Evolutionary conservation across 2,797 vertebrate species (phyloP), one percentile per base, ranked within the genome.

Genomic region (Tenualosa ilisha): DNA sequence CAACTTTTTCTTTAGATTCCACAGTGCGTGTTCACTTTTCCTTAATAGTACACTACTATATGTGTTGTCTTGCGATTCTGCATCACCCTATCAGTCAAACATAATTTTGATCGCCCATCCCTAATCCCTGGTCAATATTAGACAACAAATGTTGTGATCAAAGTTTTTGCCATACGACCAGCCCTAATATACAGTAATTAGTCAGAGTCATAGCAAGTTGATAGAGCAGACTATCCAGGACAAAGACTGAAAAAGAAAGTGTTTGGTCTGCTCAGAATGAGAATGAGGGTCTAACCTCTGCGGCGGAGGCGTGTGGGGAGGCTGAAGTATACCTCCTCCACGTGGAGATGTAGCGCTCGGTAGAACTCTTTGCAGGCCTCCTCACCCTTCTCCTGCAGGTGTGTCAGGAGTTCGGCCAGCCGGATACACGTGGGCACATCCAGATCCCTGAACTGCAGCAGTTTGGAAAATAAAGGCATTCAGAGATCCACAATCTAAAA

Each of bases 321-420:
- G 59, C 95, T 95, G 92, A 95, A 91, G 87, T 98, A 98, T 3
- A 99, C 94, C 2, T 97, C 95, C 89, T 97, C 97, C 15, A 96
- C 96, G 12, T 99, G 98, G 92, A 98, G 94, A 92, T 97, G 97
- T 11, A 99, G 94, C 22, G 97, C 98, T 0, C 97, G 92, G 93
- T 99, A 99, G 88, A 99, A 98, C 93, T 99, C 98, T 85, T 95
- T 95, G 89, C 98, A 99, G 1, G 97, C 97, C 31, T 96, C 96
- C 49, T 99, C 98, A 1, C 97, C 96, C 88, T 96, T 97, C 86
- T 91, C 95, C 87, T 96, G 96, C 86, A 99, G 95, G 89, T 97
- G 94, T 37, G 93, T 92, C 90, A 99, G 92, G 65, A 99, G 96
- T 91, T 97, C 97, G 0, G 93, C 96, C 88, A 99, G 91, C 4